Conservation (phyloP, 2,113 vertebrate species). For the Stigmatopora nigra region DNA sequence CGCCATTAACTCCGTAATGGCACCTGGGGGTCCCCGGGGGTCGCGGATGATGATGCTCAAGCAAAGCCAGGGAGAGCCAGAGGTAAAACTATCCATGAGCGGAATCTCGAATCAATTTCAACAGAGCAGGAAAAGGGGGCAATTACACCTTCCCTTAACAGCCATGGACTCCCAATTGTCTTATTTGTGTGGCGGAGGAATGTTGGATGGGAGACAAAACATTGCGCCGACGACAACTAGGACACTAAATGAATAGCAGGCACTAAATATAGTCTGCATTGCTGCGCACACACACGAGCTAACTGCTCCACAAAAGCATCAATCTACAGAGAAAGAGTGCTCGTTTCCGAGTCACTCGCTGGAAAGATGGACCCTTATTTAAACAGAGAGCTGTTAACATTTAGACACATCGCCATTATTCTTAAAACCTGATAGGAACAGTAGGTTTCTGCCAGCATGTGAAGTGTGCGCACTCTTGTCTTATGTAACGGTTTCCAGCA, state of each 20-base stretch:
- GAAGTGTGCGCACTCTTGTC: slow-evolving; percentile 7
- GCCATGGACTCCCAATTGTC: not conserved
- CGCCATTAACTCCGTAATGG: slow-evolving; percentile 62
- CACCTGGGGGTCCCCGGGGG: slow-evolving; percentile 37
- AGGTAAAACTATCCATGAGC: slow-evolving; percentile 3
- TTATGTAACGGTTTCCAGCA: slow-evolving; percentile 28
- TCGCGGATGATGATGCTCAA: slow-evolving; percentile 41
- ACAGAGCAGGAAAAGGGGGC: slow-evolving; percentile 28
- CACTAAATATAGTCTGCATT: not conserved
- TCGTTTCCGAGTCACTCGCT: slow-evolving; percentile 6
- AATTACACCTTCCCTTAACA: slow-evolving; percentile 40
- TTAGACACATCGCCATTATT: not conserved
- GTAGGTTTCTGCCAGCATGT: not conserved
- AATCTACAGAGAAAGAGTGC: not conserved
- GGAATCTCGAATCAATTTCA: slow-evolving; percentile 10
- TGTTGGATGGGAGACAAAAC: not conserved
- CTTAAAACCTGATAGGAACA: not conserved
- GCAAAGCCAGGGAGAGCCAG: slow-evolving; percentile 26
- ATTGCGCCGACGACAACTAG: not conserved
- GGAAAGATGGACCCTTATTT: not conserved
- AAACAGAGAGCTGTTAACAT: not conserved
- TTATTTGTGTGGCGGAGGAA: not conserved
- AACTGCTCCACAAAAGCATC: slow-evolving; percentile 11
- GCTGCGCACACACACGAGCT: not conserved
- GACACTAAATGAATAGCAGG: not conserved